Base-by-base conservation (phyloP, 2,888 invertebrate species). In the Pyralis farinalis region DNA sequence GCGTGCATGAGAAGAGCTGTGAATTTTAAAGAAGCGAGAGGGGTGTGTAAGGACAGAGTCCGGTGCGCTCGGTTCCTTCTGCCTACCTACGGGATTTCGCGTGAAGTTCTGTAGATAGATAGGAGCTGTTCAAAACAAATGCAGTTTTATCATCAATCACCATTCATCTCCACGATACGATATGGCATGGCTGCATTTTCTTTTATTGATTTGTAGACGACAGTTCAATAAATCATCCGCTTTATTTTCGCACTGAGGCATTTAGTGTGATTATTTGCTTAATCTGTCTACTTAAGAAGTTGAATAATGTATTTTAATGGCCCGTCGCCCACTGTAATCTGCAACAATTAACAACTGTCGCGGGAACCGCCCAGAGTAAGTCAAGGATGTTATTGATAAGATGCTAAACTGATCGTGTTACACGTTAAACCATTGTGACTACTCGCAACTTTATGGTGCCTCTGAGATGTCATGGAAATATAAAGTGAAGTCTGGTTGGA, bases 281-380 rank as follows among this genome's bases (percentile, higher is more conserved):
- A 25, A 8, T 25, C n/a, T 25, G 25, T 25, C 25, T 25, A 25
- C 25, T 4, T 30, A 30, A 16, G 25, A 38, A 38, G 25, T 38
- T 8, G 37, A 38, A 31, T 38, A 33, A 44, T 42, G 34, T 43
- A n/a, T 58, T 55, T 51, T 58, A 63, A 69, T 57, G 43, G 49
- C 59, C 65, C 48, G 63, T 62, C 3, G 60, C 64, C 61, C 52
- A 41, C 37, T 42, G 52, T 63, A 60, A 68, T 64, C 58, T 62
- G 58, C 53, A 54, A 47, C 63, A 69, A 72, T 73, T 73, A 65
- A 58, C 67, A 63, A 63, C 63, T 70, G 58, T 62, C 53, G 54
- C 59, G 66, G 67, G 71, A 73, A 77, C 64, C 68, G 63, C 69
- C 71, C 60, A 59, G 59, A 80, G 72, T 80, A 67, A 81, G 81